Evolutionary conservation across 2,113 vertebrate species (phyloP), one percentile per base, ranked within the genome.

Genomic region (Misgurnus mizolepis): DNA sequence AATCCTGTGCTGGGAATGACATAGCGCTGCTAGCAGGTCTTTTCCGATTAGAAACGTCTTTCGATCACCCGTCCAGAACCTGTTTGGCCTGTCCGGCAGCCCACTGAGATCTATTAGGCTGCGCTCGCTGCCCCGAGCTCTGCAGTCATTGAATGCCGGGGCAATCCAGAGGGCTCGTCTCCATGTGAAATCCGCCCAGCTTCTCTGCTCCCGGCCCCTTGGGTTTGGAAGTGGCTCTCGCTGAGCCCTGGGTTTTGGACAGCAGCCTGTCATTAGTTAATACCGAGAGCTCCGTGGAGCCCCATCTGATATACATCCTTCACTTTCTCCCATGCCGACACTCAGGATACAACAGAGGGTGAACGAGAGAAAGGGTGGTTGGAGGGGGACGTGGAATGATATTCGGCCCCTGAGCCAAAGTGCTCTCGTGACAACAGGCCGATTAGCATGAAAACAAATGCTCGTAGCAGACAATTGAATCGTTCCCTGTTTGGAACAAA

Each of bases 401-500:
- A 75, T 79, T 45, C 56, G 72, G 80, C 80, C 72, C 80, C 72
- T 68, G 55, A 81, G 80, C 80, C 71, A 76, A 81, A 81, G 80
- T 68, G 72, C 61, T 85, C 80, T 85, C 53, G 39, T 85, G 83
- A 85, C 83, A 85, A 80, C 73, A 64, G 81, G 61, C 80, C 83
- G 81, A 85, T 85, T 85, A 82, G 76, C 84, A 82, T 77, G 67
- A 68, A 85, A 85, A 80, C 75, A 82, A 82, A 85, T 80, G 84
- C 77, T 85, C 14, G 80, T 80, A 79, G 77, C 80, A 80, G 80
- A 80, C 77, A 85, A 85, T 85, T 86, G 78, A 86, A 86, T 86
- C 70, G 76, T 86, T 84, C 83, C 80, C 73, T 83, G 67, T 86
- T 84, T 86, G 76, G 79, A 86, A 83, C 76, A 83, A 86, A 86